Evolutionary conservation across 1,140 invertebrate species (phyloP).

Genomic region (Paracyclopina nana): DNA sequence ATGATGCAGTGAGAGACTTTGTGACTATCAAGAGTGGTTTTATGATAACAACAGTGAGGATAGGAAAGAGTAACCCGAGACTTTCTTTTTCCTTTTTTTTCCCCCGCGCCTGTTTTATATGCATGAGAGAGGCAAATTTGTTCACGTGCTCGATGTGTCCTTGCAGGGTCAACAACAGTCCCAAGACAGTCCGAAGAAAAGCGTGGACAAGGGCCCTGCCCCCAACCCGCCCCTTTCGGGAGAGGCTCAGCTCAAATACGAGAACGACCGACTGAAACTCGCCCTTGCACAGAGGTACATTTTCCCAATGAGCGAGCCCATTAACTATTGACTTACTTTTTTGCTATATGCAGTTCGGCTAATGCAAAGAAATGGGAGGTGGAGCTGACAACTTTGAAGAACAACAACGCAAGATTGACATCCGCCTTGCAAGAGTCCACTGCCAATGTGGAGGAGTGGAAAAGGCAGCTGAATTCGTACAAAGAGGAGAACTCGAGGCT

Average conservation of each 20-base stretch:
- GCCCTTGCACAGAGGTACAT: constrained; percentile 90
- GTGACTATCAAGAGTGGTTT: no score
- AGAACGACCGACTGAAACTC: constrained; percentile 86
- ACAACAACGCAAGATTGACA: constrained; percentile 80
- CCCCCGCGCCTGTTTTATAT: no score
- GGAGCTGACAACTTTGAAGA: constrained; percentile 83
- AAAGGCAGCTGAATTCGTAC: constrained; percentile 79
- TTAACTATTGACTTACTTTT: constrained; percentile 9
- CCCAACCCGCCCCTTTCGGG: constrained; percentile 35
- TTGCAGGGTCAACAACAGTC: no score
- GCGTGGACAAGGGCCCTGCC: constrained; percentile 28
- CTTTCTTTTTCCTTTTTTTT: no score
- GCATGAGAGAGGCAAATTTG: no score
- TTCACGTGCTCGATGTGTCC: no score
- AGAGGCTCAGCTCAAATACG: constrained; percentile 84
- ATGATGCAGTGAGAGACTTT: no score
- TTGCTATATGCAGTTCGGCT: constrained; percentile 19
- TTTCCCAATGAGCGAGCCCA: not conserved
- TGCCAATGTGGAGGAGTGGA: constrained; percentile 95
- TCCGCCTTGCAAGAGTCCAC: constrained; percentile 90
- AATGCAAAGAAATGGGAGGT: constrained; percentile 83
- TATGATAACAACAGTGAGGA: no score
- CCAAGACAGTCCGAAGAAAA: constrained; percentile 40
- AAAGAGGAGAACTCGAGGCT: constrained; percentile 85
- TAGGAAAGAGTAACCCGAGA: no score